Percentiles rank a stretch among this genome's conserved stretches.
phyloP scores from a whole-genome alignment of 2,797 vertebrate species.

The Buceros bicornis region DNA sequence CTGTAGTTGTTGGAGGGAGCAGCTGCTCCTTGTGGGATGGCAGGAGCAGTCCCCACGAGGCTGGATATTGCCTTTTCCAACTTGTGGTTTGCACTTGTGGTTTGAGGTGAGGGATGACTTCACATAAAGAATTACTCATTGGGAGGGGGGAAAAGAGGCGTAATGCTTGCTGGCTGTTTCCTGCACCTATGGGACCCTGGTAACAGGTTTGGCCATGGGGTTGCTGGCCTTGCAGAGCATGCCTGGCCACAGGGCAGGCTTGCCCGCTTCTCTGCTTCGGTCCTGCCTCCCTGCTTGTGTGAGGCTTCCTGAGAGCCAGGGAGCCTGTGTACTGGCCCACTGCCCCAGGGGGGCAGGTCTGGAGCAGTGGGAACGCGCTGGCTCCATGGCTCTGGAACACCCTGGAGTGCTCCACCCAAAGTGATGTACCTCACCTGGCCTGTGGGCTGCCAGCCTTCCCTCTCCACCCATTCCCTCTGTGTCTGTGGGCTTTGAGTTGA shows the following conservation, averaged over 20 bases:
- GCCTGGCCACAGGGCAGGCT: neutral
- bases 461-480: neutral
- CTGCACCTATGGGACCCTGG: neutral
- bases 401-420: neutral
- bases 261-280: neutral
- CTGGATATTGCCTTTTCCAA: neutral
- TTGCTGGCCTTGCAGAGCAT: neutral
- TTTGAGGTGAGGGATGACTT: neutral
- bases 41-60: neutral
- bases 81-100: neutral
- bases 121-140: rapidly evolving
- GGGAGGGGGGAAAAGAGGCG: neutral
- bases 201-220: too few species aligned
- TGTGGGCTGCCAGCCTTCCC: neutral
- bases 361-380: rapidly evolving
- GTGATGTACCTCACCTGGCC: rapidly evolving
- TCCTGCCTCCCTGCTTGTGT: neutral
- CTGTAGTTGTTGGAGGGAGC: neutral
- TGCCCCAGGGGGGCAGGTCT: neutral
- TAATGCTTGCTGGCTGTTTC: neutral
- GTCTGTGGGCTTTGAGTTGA: neutral
- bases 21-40: neutral
- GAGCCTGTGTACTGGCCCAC: neutral
- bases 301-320: neutral
- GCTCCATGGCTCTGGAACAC: neutral